Base-by-base conservation (phyloP, 2,113 vertebrate species). In the Pan paniscus region DNA sequence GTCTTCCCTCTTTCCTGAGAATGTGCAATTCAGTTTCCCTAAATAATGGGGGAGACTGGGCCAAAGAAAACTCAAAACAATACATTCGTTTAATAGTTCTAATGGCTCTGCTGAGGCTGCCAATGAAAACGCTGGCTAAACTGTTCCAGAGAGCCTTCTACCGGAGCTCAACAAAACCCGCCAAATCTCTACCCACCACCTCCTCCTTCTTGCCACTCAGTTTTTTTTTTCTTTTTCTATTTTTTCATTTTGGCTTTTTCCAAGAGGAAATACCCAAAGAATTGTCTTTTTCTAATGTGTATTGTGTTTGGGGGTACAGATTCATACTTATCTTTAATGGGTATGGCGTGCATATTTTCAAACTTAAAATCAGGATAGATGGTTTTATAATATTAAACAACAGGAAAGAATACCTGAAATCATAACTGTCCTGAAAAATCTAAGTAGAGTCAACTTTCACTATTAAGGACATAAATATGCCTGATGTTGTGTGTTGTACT, bases 21-120 rank as follows among this genome's bases (percentile, higher is more conserved):
- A 97, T 83, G 85, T 97, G 75, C 82, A 94, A 88, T 89, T 90
- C 68, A 61, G 82, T 94, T 98, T 98, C 97, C 92, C 97, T 98
- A 98, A 98, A 97, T 97, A 97, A 98, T 76, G n/a, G 95, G 3
- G n/a, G n/a, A 1, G 2, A 8, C n/a, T 16, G 30, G 43, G 97
- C 98, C 98, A 98, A 98, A 96, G 88, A 97, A 98, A 98, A 97
- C 96, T 50, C 78, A 81, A 95, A 98, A 98, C 96, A 97, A 93
- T 75, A 8, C 81, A 94, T 95, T 98, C 18, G 0, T 91, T 98
- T 85, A 94, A 97, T 35, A 38, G 43, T 64, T 96, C 76, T 96
- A 92, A 96, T 61, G 92, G 97, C 90, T 38, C 0, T 12, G 0
- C 96, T 80, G 46, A 85, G 61, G 90, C 52, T 98, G 98, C 97